Conservation (phyloP, 2,888 invertebrate genomes). For the Rhabditoides inermis region DNA sequence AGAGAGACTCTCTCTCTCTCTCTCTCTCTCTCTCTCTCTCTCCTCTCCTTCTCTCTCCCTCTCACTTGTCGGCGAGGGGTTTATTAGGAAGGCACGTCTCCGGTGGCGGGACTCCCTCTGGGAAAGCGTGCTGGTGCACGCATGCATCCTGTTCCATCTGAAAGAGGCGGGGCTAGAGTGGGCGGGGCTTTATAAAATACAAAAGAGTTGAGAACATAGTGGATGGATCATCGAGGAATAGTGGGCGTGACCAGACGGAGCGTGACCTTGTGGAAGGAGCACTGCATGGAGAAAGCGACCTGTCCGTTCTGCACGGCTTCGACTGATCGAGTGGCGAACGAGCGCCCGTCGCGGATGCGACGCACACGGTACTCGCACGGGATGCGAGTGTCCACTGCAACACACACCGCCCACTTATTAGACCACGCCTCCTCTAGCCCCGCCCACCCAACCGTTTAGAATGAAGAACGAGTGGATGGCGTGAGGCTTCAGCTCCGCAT, state of each 20-base stretch:
- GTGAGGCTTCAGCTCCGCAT: conserved; percentile 34
- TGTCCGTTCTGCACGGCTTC: conserved; percentile 55
- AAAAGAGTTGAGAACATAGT: no score
- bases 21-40: no score
- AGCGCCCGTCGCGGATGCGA: conserved; percentile 53
- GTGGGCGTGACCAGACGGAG: no score
- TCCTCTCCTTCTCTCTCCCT: no score
- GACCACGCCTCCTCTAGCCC: no score
- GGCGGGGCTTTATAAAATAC: no score
- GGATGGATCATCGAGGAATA: no score
- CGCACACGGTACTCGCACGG: conserved; percentile 55
- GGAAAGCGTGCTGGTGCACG: conserved; percentile 26
- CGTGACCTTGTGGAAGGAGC: conserved; percentile 38
- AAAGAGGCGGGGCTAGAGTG: no score
- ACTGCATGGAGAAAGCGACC: conserved; percentile 51
- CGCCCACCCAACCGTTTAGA: conserved; percentile 39
- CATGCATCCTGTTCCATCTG: conserved; percentile 24
- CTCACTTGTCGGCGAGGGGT: no score
- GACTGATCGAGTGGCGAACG: conserved; percentile 43
- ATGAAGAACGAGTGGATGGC: conserved; percentile 45
- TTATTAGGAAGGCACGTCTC: conserved; percentile 7
- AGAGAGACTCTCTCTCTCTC: no score
- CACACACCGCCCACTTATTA: neutral
- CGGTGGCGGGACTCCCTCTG: conserved; percentile 26
- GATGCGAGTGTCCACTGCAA: conserved; percentile 37